Evolutionary conservation across 2,888 invertebrate genomes (phyloP).

Genomic region (Achlya flavicornis): DNA sequence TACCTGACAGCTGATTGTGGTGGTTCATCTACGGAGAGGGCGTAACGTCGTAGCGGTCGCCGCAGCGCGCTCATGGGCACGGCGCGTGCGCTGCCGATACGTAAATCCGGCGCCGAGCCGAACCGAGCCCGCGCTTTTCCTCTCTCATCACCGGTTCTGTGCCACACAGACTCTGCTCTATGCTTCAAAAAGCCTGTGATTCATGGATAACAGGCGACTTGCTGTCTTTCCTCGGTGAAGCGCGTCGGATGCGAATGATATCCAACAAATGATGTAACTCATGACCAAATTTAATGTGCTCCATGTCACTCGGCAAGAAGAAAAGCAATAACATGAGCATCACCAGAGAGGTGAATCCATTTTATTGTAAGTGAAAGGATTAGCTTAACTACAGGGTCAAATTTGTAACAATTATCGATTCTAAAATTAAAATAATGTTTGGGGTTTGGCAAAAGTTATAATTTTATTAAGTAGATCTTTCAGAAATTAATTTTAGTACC

Average conservation of each 20-base stretch:
- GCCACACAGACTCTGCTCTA: conserved; percentile 60
- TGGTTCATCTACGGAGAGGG: conserved; percentile 92
- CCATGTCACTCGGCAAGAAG: not conserved
- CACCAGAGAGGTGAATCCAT: not conserved
- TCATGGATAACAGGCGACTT: conserved; percentile 27
- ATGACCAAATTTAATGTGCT: not conserved
- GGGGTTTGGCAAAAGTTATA: not conserved
- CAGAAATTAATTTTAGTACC: conserved; percentile 36
- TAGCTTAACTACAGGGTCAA: conserved; percentile 9
- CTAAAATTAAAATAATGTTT: not conserved
- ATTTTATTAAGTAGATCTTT: not conserved
- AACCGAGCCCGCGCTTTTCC: conserved; percentile 71
- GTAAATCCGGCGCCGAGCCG: conserved; percentile 85
- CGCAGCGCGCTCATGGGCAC: conserved; percentile 70
- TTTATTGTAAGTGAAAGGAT: conserved; percentile 10
- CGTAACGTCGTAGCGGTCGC: conserved; percentile 88
- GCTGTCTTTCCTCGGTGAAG: conserved; percentile 13
- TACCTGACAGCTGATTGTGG: conserved; percentile 79
- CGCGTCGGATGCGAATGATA: conserved; percentile 1
- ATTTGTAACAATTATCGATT: not conserved
- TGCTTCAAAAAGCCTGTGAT: conserved; percentile 34
- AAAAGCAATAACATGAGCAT: not conserved
- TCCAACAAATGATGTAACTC: not conserved
- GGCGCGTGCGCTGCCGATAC: conserved; percentile 65
- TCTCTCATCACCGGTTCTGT: conserved; percentile 62